A percentile compares a stretch with the other conserved stretches of the same genome.
These are phyloP conservation scores for Watsonalla binaria DNA, from an alignment of 2,888 invertebrate genomes.

Conservation along the genomic window DNA sequence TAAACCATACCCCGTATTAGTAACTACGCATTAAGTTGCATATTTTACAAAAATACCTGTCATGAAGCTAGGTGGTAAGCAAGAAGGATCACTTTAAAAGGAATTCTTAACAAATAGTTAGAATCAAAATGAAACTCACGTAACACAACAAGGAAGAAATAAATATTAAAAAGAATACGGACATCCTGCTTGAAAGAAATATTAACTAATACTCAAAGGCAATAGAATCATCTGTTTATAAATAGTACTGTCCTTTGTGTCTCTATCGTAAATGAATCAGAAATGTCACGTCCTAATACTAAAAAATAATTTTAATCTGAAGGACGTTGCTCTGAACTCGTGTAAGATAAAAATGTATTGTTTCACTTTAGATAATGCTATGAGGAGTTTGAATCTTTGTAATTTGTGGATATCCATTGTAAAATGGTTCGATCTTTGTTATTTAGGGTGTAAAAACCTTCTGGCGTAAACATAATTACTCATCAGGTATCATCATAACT, in stretches of 20 bases:
- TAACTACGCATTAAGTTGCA: background rate
- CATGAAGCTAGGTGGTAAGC: background rate
- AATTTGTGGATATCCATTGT: no score
- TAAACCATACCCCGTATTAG: background rate
- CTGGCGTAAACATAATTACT: no score
- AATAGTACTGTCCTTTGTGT: constrained; percentile 2
- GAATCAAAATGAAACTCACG: constrained; percentile 33
- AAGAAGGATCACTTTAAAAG: background rate
- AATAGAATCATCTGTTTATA: background rate
- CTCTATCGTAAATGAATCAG: constrained; percentile 19
- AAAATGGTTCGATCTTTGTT: no score
- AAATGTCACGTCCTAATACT: constrained; percentile 43
- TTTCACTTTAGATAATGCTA: background rate
- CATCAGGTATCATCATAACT: no score
- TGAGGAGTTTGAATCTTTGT: no score
- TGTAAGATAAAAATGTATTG: background rate
- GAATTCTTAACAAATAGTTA: constrained; percentile 1
- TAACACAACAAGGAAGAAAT: constrained; percentile 26
- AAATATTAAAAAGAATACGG: constrained; percentile 26
- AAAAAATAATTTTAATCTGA: constrained; percentile 32
- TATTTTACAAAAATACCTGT: background rate
- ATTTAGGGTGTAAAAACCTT: no score
- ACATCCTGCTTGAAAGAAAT: constrained; percentile 22
- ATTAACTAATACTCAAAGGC: constrained; percentile 4
- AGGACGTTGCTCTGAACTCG: constrained; percentile 15